Base-by-base conservation (phyloP, 2,888 invertebrate species). In the Spilarctia lutea region DNA sequence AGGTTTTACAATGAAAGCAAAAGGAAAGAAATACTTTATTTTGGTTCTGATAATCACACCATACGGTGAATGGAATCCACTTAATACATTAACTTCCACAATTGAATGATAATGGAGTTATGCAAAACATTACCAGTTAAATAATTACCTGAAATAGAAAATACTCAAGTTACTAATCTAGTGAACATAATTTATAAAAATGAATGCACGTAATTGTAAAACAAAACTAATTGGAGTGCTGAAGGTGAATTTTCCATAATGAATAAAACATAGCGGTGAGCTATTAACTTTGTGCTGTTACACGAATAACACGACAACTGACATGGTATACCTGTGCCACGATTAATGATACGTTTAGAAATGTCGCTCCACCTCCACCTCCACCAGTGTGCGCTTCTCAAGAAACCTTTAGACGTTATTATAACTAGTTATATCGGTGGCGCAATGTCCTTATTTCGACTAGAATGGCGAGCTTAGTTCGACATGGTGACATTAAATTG, bases 191-290 rank as follows among this genome's bases (percentile, higher is more conserved):
- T n/a, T 56, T 10, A 10, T 56, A 56, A 52, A 52, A 52, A 24
- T 8, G 27, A 27, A 20, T 30, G 11, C 30, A 30, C 11, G 48
- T 68, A 48, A 33, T 68, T 68, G 20, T 63, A 48, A 33, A 48
- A 45, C 27, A 30, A 20, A 48, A 33, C 20, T 68, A 48, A 68
- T 68, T 48, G 20, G 20, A 68, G 48, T 0, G 68, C 48, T 24
- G 68, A 18, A 48, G 68, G 68, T 33, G 48, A 33, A 68, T 68
- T 48, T 68, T 24, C 30, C 48, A 33, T 33, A 11, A 68, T 48
- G 48, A 68, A 68, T 68, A 68, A 48, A 68, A 68, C 68, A 68
- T 68, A 24, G 33, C 39, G 33, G 30, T 45, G 6, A 45, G 20
- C 68, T 30, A 68, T 13, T 68, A 45, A 30, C 45, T 24, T 30